These are phyloP conservation scores for Podocnemis expansa DNA, from an alignment of 2,113 vertebrate genomes.

Conservation along the genomic window DNA sequence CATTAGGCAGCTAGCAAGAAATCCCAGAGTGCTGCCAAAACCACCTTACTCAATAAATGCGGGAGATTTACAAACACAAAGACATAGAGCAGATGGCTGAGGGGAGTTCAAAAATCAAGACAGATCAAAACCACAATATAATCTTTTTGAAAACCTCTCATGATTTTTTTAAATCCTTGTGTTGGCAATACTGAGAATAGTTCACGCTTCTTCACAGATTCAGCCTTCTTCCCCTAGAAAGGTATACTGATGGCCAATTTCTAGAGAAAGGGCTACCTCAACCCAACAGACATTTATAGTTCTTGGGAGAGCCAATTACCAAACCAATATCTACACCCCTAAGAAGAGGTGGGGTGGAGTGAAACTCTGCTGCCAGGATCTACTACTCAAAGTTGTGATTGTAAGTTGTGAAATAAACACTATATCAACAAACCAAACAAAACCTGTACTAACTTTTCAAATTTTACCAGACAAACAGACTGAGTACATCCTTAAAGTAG, in stretches of 20 bases:
- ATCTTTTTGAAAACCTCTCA: background rate
- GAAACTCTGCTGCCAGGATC: background rate
- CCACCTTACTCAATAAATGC: background rate
- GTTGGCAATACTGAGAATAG: background rate
- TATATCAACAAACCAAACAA: background rate
- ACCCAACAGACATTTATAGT: background rate
- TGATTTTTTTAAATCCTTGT: background rate
- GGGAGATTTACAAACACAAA: background rate
- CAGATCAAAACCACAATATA: background rate
- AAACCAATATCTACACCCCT: background rate
- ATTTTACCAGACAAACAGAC: background rate
- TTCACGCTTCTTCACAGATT: background rate
- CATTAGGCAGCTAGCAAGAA: background rate
- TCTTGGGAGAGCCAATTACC: background rate
- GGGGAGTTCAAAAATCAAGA: background rate
- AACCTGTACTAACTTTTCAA: background rate
- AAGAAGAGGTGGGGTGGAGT: background rate
- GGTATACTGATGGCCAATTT: background rate
- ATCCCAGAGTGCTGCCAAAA: background rate
- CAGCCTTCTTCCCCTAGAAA: background rate
- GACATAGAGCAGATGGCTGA: background rate
- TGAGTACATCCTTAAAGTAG: background rate
- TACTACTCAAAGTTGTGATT: background rate
- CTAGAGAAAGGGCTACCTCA: background rate
- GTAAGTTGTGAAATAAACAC: background rate